These are phyloP conservation scores for Agrotis puta DNA, from an alignment of 2,888 invertebrate species.

Conservation along the genomic window DNA sequence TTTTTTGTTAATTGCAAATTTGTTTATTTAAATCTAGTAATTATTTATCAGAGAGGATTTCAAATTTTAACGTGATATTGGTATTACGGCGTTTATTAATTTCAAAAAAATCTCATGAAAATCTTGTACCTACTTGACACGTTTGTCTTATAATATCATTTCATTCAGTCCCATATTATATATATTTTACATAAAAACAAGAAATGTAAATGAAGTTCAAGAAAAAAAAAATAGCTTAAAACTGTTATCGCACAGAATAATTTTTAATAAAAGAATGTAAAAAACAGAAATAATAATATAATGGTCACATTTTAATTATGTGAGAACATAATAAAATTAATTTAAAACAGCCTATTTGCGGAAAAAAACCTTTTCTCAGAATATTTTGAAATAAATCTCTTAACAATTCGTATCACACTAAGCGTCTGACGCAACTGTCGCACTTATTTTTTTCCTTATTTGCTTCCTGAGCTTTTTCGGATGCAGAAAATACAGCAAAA, in stretches of 20 bases:
- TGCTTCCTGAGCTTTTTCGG: neutral
- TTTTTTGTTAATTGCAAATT: slow-evolving; percentile 29
- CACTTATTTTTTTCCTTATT: neutral
- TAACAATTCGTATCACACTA: too few relatives aligned
- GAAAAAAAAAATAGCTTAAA: neutral
- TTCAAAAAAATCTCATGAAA: neutral
- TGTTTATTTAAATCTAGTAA: slow-evolving; percentile 9
- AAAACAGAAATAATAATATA: neutral
- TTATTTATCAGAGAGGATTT: neutral
- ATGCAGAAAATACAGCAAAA: neutral
- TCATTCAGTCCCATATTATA: neutral
- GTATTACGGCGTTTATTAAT: neutral
- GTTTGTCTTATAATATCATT: too few relatives aligned
- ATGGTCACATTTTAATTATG: neutral
- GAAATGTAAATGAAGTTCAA: neutral
- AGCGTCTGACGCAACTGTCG: too few relatives aligned
- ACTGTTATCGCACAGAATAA: neutral
- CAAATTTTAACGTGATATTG: neutral
- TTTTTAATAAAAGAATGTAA: neutral
- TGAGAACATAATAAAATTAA: neutral
- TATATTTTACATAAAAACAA: neutral
- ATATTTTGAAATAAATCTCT: neutral
- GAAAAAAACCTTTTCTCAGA: neutral
- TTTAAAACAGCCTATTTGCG: neutral
- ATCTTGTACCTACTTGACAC: neutral